Base-by-base conservation (phyloP, 2,797 vertebrate genomes). In the Phrynocephalus forsythii region DNA sequence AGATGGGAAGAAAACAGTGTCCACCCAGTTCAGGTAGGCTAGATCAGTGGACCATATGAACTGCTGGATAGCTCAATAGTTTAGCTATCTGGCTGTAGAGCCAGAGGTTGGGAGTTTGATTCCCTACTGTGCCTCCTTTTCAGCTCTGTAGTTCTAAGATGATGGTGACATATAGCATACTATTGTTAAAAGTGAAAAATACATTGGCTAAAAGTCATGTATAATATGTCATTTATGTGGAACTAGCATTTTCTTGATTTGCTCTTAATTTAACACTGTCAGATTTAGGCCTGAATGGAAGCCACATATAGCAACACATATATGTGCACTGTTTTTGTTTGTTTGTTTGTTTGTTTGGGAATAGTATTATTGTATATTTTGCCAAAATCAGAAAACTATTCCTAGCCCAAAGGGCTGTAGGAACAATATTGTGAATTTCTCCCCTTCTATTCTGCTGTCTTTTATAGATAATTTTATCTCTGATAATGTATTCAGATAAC, bases 391-490 rank as follows among this genome's bases (percentile, higher is more conserved):
- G 28, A 50, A 82, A 82, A 78, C 15, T 33, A 5, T 30, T 85
- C 50, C 82, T 82, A 82, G 26, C 44, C 24, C 56, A 60, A 28
- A 28, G 28, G 77, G 30, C 72, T 63, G 26, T 50, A 60, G 30
- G 79, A 85, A 83, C 15, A 50, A 5, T 38, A 20, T 13, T 68
- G 22, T 87, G 48, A 4, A 48, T 76, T 56, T 3, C 6, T 1
- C 26, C 15, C 68, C 38, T 48, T 5, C 13, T 26, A 20, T 28
- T 69, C 10, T 44, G 13, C 4, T 82, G 26, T 78, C 52, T 85
- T 71, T 85, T 69, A 69, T 52, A 77, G 26, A 85, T 89, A 77
- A 89, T 82, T 63, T 77, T 82, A 9, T 82, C 28, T 44, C 38
- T 44, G 38, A 44, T 44, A 44, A 44, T 44, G 38, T 52, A n/a